These are phyloP conservation scores for Ispidina lecontei DNA, from an alignment of 2,797 vertebrate genomes.

Conservation along the genomic window DNA sequence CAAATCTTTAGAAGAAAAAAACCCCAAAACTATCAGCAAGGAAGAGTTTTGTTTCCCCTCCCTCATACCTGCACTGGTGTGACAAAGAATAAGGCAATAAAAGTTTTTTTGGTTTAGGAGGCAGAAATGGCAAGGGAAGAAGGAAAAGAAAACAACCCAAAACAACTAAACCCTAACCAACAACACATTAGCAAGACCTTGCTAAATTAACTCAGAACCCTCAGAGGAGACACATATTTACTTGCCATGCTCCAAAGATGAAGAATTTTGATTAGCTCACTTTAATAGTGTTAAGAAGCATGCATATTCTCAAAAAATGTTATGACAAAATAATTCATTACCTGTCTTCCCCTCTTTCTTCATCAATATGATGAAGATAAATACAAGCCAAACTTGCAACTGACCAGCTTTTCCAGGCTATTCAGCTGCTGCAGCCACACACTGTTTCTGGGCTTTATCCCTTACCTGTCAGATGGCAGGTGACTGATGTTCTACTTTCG, in stretches of 20 bases:
- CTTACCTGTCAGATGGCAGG: conserved; percentile 74
- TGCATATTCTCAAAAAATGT: not conserved
- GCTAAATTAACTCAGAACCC: not conserved
- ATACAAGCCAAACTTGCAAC: not conserved
- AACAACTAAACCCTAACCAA: not conserved
- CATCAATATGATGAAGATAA: not conserved
- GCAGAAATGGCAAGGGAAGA: not conserved
- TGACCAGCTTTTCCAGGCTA: conserved; percentile 6
- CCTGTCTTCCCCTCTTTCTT: not conserved
- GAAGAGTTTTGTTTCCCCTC: not conserved
- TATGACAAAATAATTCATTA: not conserved
- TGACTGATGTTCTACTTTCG: conserved; percentile 64
- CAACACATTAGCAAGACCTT: not conserved
- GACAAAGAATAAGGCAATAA: not conserved
- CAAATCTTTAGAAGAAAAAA: not conserved
- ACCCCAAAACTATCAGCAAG: not conserved
- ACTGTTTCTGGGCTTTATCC: not conserved
- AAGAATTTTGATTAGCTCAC: not conserved
- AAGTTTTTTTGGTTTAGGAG: not conserved
- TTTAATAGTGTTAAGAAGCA: not conserved
- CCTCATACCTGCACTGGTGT: not conserved
- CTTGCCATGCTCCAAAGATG: not conserved
- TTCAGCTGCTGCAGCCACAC: not conserved
- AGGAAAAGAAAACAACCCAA: not conserved
- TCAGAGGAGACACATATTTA: not conserved